A percentile compares a stretch with the other conserved stretches of the same genome.
phyloP scores from a whole-genome alignment of 1,140 invertebrate genomes.

The Ditylenchus dipsaci region DNA sequence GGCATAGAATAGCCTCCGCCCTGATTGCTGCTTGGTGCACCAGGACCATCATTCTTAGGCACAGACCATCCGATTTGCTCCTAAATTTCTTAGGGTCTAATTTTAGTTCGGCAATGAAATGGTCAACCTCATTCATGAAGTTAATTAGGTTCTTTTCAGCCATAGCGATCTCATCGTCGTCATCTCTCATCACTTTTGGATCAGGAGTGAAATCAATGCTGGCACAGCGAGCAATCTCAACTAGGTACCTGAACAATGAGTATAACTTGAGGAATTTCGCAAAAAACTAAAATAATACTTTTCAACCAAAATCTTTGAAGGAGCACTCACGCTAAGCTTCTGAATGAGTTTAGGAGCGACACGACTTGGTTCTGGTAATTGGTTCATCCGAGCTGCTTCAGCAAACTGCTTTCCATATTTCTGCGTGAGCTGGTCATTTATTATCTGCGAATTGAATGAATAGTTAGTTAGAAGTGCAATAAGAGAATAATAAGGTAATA shows the following conservation, averaged over 20 bases:
- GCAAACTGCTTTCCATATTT: constrained; percentile 94
- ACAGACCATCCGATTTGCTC: constrained; percentile 37
- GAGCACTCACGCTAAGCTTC: constrained; percentile 89
- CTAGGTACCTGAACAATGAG: constrained; percentile 58
- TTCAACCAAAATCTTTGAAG: constrained; percentile 89
- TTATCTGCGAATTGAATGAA: constrained; percentile 70
- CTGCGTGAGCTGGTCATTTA: constrained; percentile 78
- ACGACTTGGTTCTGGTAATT: constrained; percentile 66
- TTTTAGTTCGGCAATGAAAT: background rate
- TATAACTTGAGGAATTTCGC: background rate
- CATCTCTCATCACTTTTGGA: constrained; percentile 75
- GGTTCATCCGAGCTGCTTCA: constrained; percentile 74
- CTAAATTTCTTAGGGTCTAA: constrained; percentile 9
- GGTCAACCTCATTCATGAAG: constrained; percentile 56
- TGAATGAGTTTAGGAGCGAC: constrained; percentile 92
- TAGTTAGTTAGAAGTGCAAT: background rate
- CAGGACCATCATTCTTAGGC: background rate
- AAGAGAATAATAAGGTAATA: too few relatives aligned
- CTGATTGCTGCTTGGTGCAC: too few relatives aligned
- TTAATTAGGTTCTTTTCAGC: constrained; percentile 77
- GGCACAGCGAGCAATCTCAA: constrained; percentile 90
- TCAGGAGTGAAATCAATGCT: constrained; percentile 86
- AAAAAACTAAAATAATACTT: constrained; percentile 72
- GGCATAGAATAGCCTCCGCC: too few relatives aligned
- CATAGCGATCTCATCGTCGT: constrained; percentile 62